Percentiles rank a stretch among this genome's conserved stretches.
Evolutionary conservation across 1,140 invertebrate species (phyloP).

Genomic region (Drosophila neocordata): DNA sequence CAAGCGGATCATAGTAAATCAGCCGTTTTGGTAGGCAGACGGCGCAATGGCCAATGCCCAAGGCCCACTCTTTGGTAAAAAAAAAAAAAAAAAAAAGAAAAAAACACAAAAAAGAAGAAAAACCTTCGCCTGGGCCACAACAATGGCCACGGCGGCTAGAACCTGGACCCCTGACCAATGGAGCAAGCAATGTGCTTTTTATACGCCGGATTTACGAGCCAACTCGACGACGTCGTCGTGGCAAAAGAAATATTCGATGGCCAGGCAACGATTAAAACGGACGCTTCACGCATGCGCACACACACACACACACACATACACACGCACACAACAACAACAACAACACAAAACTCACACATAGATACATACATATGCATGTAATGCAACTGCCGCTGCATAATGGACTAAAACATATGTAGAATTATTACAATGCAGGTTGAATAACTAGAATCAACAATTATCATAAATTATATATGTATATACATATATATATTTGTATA

Average conservation of each 20-base stretch:
- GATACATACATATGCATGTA: constrained; percentile 48
- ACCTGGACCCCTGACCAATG: constrained; percentile 52
- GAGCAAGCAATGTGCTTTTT: constrained; percentile 67
- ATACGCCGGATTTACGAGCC: constrained; percentile 77
- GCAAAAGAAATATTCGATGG: constrained; percentile 78
- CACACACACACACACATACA: constrained; percentile 35
- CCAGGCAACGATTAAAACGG: constrained; percentile 79
- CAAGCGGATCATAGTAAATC: constrained; percentile 81
- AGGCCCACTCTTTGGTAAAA: constrained; percentile 33
- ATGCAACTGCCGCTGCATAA: constrained; percentile 36
- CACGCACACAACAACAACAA: constrained; percentile 21
- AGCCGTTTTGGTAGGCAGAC: constrained; percentile 73
- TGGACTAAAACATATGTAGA: constrained; percentile 41
- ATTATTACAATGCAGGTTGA: constrained; percentile 24
- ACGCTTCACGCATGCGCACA: constrained; percentile 78
- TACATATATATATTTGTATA: neutral
- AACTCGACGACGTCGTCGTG: constrained; percentile 60
- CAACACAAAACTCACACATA: constrained; percentile 18
- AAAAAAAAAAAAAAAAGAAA: neutral
- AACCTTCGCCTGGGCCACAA: constrained; percentile 41
- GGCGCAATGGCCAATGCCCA: constrained; percentile 28
- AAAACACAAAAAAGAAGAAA: neutral
- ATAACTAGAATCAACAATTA: neutral
- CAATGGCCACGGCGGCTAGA: constrained; percentile 43
- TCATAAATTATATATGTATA: neutral